Evolutionary conservation across 1,140 invertebrate genomes (phyloP), one percentile per base, ranked within the genome.

Genomic region (Meloidogyne chitwoodi): DNA sequence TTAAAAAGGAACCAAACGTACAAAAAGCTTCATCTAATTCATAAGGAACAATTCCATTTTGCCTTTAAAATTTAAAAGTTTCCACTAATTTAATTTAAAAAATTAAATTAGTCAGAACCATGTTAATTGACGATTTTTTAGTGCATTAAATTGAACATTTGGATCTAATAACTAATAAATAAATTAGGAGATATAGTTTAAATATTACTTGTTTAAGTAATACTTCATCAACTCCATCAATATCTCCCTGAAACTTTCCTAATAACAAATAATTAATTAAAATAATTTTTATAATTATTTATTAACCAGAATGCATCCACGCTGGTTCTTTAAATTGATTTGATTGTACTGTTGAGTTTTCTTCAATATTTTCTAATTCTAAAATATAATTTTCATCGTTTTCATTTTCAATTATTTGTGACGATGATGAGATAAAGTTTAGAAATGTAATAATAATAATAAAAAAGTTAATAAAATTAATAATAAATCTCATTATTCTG

Each of bases 231-330:
- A 87, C 79, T 14, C 85, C 84, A 72, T 86, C 85, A 72, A 86
- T 86, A 74, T 86, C 85, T 27, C 85, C 85, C 81, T 86, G 85
- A 64, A 87, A 86, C 81, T 86, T 86, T 16, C 85, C 84, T 85
- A 70, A 82, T 85, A 34, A 77, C 12, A 24, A n/a, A 29, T 38
- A 26, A 34, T 34, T 71, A 14, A 22, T 27, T 12, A 44, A 22
- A n/a, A n/a, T n/a, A n/a, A n/a, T n/a, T n/a, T n/a, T 5, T 22
- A 26, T 11, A 5, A 41, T 24, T 16, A 31, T 48, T 14, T 31
- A n/a, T 24, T 77, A 61, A 71, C 76, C 75, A 56, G 76, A 71
- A 48, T 79, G 77, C n/a, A 78, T 79, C 75, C 76, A 72, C 12
- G 34, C 66, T 56, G 68, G 75, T 63, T 78, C 68, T 67, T 41